Base-by-base conservation (phyloP, 2,888 invertebrate genomes). In the Linnaemya vulpina region DNA sequence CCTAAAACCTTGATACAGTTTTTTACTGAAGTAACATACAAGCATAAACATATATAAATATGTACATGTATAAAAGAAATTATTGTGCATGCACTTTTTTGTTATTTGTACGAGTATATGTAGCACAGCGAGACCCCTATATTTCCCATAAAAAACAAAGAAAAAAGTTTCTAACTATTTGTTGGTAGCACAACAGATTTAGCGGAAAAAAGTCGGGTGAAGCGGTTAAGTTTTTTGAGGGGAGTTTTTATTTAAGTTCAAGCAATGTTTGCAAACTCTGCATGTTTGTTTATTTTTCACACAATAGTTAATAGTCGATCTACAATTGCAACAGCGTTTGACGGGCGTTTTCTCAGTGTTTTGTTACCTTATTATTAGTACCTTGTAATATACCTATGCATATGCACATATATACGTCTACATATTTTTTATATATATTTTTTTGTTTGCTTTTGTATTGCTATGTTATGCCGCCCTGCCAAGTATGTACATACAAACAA, bases 281-380 rank as follows among this genome's bases (percentile, higher is more conserved):
- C 81, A 77, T 84, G 84, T 85, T 85, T 85, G 85, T 85, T 85
- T 85, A 82, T 71, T 83, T 85, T 85, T 85, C 85, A 85, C 85
- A 85, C 85, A 85, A 85, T 85, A 68, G 81, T 81, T 40, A 67
- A 75, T 65, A 80, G 63, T 68, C 67, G 62, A 55, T 71, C 30
- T 20, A 51, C 68, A 35, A 40, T 35, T 43, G 49, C 38, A 76
- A 43, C 73, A 58, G 30, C 58, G 65, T 51, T 75, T 60, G 73
- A 25, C 71, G 60, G 81, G 76, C 81, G 76, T 81, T 81, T 67
- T 82, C 82, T 79, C 62, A 68, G 65, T 60, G 78, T 79, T 82
- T 78, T 83, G 85, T 85, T 82, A 78, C 82, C 82, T 85, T 83
- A 67, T 85, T 85, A 85, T 83, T 78, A 82, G 78, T 79, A 83